Evolutionary conservation across 2,888 invertebrate species (phyloP).

Genomic region (Drosophila ezoana): DNA sequence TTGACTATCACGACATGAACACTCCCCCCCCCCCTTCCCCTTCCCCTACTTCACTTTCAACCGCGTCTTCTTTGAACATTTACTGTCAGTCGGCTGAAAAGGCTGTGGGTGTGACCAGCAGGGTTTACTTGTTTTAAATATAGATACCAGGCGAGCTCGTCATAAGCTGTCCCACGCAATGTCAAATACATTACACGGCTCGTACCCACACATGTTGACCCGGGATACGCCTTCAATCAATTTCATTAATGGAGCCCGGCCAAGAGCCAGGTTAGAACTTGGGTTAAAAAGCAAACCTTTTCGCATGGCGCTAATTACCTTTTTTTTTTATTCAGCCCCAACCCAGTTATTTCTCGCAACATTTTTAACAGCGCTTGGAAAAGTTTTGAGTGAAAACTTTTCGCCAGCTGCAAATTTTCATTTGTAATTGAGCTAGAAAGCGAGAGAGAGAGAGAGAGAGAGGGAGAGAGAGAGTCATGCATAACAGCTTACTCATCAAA

Average conservation of each 20-base stretch:
- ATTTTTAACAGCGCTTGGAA: slow-evolving; percentile 7
- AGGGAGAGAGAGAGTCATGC: not conserved
- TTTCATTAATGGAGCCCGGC: slow-evolving; percentile 37
- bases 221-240: slow-evolving; percentile 39
- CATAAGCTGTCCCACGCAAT: slow-evolving; percentile 8
- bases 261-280: not conserved
- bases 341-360: not conserved
- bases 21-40: not conserved
- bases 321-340: slow-evolving; percentile 1
- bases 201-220: slow-evolving; percentile 20
- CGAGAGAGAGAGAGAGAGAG: not conserved
- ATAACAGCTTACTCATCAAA: slow-evolving; percentile 6
- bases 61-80: too few relatives aligned
- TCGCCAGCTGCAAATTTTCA: slow-evolving; percentile 1
- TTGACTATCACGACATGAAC: not conserved
- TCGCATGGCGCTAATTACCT: slow-evolving; percentile 57
- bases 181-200: slow-evolving; percentile 19
- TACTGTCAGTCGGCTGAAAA: not conserved
- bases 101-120: slow-evolving; percentile 4
- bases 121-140: slow-evolving; percentile 17
- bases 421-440: not conserved
- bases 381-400: slow-evolving; percentile 11
- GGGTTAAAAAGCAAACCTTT: slow-evolving; percentile 23
- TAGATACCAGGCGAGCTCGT: slow-evolving; percentile 12
- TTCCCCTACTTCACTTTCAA: not conserved